Evolutionary conservation across 30 jellyfish, hydroid and myxozoan genomes (phyloP), one percentile per base, ranked within the genome.

Genomic region (Aurelia sp.): DNA sequence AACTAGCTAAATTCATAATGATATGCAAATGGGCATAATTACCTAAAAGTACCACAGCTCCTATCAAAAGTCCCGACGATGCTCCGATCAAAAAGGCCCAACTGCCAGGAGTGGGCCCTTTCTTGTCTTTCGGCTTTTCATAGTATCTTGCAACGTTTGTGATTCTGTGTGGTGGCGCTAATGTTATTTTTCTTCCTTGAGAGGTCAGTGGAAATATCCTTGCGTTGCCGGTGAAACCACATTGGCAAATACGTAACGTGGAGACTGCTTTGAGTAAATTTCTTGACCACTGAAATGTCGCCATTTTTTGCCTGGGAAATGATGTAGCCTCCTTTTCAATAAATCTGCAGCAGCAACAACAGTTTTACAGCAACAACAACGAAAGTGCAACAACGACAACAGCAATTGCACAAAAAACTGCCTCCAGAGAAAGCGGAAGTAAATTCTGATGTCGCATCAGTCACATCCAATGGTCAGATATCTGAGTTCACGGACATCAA

Each of bases 51-150:
- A 71, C 66, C 12, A 84, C 70, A 27, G 94, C 98, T 11, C 96
- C 90, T 18, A 74, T 71, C 37, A 81, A 33, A 18, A 86, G 55
- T 4, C 98, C 96, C 60, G 96, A 68, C 16, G 90, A 37, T n/a
- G 91, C 90, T 21, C 92, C 98, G 51, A 86, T 91, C 22, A 84
- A 18, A 52, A 79, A 85, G 6, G 81, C 89, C 96, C 96, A 91
- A 48, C 74, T 40, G 15, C 69, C 62, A 17, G 91, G 57, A 5
- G 89, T 48, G 53, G 96, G 96, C 73, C 94, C 98, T 53, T 68
- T 85, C 82, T 91, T 91, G 33, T 91, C 98, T 69, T 91, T 91
- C 81, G 93, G 93, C 73, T 91, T 91, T 52, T 86, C 98, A 66
- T 91, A 91, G 62, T 91, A 91, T 23, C 86, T 69, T 13, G 91